phyloP scores from a whole-genome alignment of 2,113 vertebrate species.

The Heterochromis multidens region DNA sequence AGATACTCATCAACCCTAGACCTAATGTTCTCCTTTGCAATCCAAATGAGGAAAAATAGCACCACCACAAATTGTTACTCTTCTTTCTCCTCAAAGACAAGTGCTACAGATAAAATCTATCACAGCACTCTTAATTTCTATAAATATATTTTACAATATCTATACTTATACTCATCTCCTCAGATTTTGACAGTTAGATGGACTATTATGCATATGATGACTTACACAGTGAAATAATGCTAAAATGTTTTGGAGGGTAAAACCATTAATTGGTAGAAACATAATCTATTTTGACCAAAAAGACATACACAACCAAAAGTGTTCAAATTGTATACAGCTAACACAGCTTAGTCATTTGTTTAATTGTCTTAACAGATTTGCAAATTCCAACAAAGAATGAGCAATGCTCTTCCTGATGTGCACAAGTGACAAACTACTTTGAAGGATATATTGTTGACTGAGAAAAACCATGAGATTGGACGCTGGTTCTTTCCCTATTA shows the following conservation, averaged over 20 bases:
- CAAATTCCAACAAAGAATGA: no score
- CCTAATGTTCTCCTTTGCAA: not conserved
- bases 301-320: not conserved
- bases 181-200: not conserved
- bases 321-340: not conserved
- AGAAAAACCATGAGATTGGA: no score
- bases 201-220: not conserved
- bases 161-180: not conserved
- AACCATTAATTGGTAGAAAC: not conserved
- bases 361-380: not conserved
- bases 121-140: not conserved
- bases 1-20: not conserved
- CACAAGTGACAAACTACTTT: no score
- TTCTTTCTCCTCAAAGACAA: not conserved
- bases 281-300: not conserved
- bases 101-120: not conserved
- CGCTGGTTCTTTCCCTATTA: no score
- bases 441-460: no score
- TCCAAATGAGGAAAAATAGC: not conserved
- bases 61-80: not conserved
- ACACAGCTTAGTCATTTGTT: not conserved
- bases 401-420: no score
- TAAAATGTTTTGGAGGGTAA: not conserved
- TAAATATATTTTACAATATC: not conserved
- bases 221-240: not conserved